A percentile compares a stretch with the other conserved stretches of the same genome.
Conservation (phyloP, 2,113 vertebrate genomes). For the Nematolebias whitei region DNA sequence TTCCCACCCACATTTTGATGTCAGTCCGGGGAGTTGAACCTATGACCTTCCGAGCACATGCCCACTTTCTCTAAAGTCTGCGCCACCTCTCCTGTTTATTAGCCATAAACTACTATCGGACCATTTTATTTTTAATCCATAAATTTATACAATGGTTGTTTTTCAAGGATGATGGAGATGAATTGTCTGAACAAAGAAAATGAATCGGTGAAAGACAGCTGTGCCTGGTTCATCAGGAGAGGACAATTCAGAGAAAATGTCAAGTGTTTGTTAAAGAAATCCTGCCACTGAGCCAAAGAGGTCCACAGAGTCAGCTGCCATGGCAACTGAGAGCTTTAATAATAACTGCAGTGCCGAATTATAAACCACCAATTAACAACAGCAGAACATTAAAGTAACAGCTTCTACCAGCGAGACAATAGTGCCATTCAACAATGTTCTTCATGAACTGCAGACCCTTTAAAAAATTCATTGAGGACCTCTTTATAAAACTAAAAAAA, state of each 20-base stretch:
- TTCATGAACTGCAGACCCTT: too few species aligned
- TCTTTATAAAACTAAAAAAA: too few species aligned
- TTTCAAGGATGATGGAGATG: neutral
- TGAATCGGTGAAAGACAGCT: neutral
- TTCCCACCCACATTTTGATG: too few species aligned
- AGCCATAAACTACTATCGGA: neutral
- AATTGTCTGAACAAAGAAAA: neutral
- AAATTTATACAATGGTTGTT: neutral
- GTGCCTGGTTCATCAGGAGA: neutral
- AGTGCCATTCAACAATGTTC: too few species aligned
- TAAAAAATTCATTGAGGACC: too few species aligned
- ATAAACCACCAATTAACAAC: neutral
- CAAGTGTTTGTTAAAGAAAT: neutral
- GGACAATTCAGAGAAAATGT: neutral
- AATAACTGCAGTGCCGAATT: neutral
- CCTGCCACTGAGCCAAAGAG: neutral
- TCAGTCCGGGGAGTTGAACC: too few species aligned
- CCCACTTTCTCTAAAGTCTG: too few species aligned
- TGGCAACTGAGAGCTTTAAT: neutral
- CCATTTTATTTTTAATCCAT: neutral
- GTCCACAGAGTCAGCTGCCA: neutral
- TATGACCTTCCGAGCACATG: too few species aligned
- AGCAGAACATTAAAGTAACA: neutral
- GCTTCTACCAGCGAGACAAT: neutral
- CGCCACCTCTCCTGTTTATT: too few species aligned